Base-by-base conservation (phyloP, 2,797 vertebrate species). In the Neostethus bicornis region DNA sequence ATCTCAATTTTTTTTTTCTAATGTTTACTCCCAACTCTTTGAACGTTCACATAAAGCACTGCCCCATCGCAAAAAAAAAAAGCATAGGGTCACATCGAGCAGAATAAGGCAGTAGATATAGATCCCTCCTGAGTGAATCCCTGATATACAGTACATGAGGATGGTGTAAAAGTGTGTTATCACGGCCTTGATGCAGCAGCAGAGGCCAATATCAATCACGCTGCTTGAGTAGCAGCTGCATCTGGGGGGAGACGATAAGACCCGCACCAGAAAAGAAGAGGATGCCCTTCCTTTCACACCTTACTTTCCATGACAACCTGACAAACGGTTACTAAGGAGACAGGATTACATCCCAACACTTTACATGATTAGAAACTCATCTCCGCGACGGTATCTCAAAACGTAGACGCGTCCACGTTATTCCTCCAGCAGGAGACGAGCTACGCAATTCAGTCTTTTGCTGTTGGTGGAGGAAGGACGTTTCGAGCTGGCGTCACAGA, bases 171-270 rank as follows among this genome's bases (percentile, higher is more conserved):
- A 43, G 61, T 23, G 66, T 8, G 64, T 84, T 85, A 85, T 85
- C 80, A 4, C 1, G 26, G 72, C 23, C 74, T 57, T 74, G 56
- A 70, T 63, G 72, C 55, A 51, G 55, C 77, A 51, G 62, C 10
- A 35, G 54, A 77, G 79, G 79, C 79, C 72, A 41, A 39, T 72
- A 67, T 77, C 66, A 83, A 67, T 77, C 73, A 56, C 60, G 73
- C 51, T 4, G 53, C 73, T 77, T 49, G 57, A 84, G 82, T 58
- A 66, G 70, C 64, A 72, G 68, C 65, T 66, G 55, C 39, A 73
- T 81, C 81, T 85, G 84, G 61, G 50, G 66, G 63, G 70, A 60
- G 65, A 59, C 52, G 83, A 90, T 90, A 85, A 84, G 85, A 80
- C 73, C 58, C 8, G 66, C 79, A 61, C 80, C 67, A 79, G 67